These are phyloP conservation scores for Rhaphigaster nebulosa DNA, from an alignment of 2,888 invertebrate genomes.

Conservation along the genomic window DNA sequence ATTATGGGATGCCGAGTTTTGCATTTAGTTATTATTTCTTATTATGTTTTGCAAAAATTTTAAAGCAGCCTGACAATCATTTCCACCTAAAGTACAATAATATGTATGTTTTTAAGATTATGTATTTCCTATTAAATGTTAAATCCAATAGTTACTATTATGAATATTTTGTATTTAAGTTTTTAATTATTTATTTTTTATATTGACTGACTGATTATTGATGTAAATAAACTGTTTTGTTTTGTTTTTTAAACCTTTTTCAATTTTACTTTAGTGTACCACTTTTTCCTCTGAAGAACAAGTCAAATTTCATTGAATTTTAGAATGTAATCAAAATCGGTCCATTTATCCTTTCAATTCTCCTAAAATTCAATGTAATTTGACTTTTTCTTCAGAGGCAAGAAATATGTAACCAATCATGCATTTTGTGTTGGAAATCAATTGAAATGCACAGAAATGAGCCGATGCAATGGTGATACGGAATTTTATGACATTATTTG, in stretches of 20 bases:
- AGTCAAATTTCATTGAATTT: neutral
- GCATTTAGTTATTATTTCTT: neutral
- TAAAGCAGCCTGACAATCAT: neutral
- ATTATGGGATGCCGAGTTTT: neutral
- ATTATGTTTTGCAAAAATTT: neutral
- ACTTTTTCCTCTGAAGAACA: neutral
- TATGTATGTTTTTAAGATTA: neutral
- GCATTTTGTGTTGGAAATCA: too few relatives aligned
- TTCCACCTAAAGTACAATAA: neutral
- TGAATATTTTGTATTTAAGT: neutral
- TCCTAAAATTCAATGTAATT: too few relatives aligned
- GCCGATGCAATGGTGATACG: too few relatives aligned
- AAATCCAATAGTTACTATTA: neutral
- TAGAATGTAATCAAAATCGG: neutral
- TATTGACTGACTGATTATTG: neutral
- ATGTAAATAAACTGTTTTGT: constrained; percentile 33
- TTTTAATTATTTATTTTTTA: constrained; percentile 31
- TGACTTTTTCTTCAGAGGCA: too few relatives aligned
- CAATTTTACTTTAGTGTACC: neutral
- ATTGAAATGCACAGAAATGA: too few relatives aligned
- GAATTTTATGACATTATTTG: too few relatives aligned
- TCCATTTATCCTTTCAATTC: too few relatives aligned
- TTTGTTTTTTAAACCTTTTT: neutral
- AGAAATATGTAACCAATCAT: too few relatives aligned
- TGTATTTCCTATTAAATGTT: neutral